These are phyloP conservation scores for Dichetophora obliterata DNA, from an alignment of 2,888 invertebrate genomes.

Conservation along the genomic window DNA sequence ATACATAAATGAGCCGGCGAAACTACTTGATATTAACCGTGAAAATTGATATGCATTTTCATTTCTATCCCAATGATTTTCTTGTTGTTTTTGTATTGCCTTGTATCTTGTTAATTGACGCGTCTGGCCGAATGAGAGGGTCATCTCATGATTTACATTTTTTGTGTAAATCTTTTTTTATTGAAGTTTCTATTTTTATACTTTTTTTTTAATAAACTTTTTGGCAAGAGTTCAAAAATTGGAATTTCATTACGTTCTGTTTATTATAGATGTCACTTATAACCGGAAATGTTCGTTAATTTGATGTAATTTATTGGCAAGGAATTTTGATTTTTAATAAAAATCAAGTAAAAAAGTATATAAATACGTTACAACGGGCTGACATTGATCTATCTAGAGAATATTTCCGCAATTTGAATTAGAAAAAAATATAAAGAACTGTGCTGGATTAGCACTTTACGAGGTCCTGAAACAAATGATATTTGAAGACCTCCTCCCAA, in stretches of 20 bases:
- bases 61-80: slow-evolving; percentile 32
- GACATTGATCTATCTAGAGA: too few relatives aligned
- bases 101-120: slow-evolving; percentile 45
- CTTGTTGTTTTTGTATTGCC: slow-evolving; percentile 38
- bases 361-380: too few relatives aligned
- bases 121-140: slow-evolving; percentile 50
- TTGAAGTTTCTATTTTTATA: neutral
- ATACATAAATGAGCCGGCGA: neutral
- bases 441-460: too few relatives aligned
- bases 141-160: slow-evolving; percentile 41
- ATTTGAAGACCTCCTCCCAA: too few relatives aligned
- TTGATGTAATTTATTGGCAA: neutral
- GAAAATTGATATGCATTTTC: slow-evolving; percentile 17
- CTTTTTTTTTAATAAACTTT: neutral
- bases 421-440: too few relatives aligned
- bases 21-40: slow-evolving; percentile 25
- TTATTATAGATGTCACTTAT: too few relatives aligned
- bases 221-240: slow-evolving; percentile 25
- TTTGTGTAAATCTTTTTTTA: slow-evolving; percentile 18
- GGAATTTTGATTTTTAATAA: too few relatives aligned
- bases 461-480: too few relatives aligned
- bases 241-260: too few relatives aligned
- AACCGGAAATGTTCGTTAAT: slow-evolving; percentile 1
- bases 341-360: too few relatives aligned
- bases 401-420: too few relatives aligned